Evolutionary conservation across 1,140 invertebrate genomes (phyloP), one percentile per base, ranked within the genome.

Genomic region (Eueides isabella): DNA sequence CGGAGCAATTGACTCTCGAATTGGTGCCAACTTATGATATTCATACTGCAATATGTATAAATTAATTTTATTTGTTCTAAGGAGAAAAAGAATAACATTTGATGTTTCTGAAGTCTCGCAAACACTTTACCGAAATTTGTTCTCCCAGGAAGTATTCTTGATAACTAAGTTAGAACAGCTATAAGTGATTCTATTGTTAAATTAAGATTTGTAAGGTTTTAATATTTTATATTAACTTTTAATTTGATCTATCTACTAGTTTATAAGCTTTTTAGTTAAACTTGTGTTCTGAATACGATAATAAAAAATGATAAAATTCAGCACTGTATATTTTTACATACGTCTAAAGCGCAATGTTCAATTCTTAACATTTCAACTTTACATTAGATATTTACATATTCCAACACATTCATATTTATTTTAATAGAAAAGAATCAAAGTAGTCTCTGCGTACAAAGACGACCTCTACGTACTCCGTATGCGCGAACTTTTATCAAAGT

Each of bases 1-100:
- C 61, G 16, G 41, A 28, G 72, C 72, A 29, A 74, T 74, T 63
- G 67, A 69, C 61, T 63, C 61, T 61, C 7, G 41, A 69, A 61
- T 70, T 44, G 44, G 72, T 62, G 14, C 23, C 28, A 16, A 19
- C 33, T 55, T 74, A 65, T 55, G 31, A 61, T 67, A 68, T 68
- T 68, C 66, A 65, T 74, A 38, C 35, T 62, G 48, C 67, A 61
- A 55, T 62, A 70, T 33, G 30, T 28, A 41, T 28, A 70, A 70
- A 70, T n/a, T n/a, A 70, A 26, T 55, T 35, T 70, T 3, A 16
- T 61, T 41, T 55, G 41, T 12, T 67, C 41, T 14, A 69, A 33
- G 48, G 48, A 61, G 61, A 61, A 19, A 30, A 35, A 68, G 28
- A 23, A 23, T 55, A 35, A 61, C 26, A 61, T 23, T 23, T 61